These are phyloP conservation scores for Cephus spinipes DNA, from an alignment of 2,888 invertebrate genomes.

Conservation along the genomic window DNA sequence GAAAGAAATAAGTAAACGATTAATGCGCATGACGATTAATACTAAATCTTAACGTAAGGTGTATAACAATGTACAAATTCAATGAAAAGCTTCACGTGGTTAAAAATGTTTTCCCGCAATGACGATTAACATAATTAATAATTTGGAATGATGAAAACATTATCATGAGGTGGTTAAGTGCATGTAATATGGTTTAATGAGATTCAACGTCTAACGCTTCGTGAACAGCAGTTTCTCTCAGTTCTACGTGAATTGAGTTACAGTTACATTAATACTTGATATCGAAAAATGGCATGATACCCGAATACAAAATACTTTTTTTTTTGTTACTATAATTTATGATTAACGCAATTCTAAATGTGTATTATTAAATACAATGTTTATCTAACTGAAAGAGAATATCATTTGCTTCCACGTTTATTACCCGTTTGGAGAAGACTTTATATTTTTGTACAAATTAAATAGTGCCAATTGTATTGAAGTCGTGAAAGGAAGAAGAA, in stretches of 20 bases:
- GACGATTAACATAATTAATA: constrained; percentile 19
- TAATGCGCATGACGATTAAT: constrained; percentile 44
- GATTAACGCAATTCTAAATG: constrained; percentile 29
- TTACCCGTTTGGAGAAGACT: not conserved
- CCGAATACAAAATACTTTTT: constrained; percentile 47
- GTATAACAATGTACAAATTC: constrained; percentile 51
- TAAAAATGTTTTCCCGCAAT: constrained; percentile 7
- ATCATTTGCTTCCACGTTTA: not conserved
- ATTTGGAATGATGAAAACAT: constrained; percentile 44
- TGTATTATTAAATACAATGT: constrained; percentile 38
- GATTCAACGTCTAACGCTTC: constrained; percentile 43
- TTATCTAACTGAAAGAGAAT: constrained; percentile 9
- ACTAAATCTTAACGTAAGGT: constrained; percentile 42
- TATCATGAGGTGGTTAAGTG: constrained; percentile 37
- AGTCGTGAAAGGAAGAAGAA: not conserved
- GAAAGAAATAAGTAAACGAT: constrained; percentile 26
- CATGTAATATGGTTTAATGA: constrained; percentile 37
- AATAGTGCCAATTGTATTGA: not conserved
- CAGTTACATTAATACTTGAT: constrained; percentile 22
- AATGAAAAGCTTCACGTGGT: constrained; percentile 12
- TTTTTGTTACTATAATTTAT: constrained; percentile 19
- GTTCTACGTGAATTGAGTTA: constrained; percentile 17
- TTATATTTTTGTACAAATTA: not conserved
- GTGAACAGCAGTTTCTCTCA: constrained; percentile 21
- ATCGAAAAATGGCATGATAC: constrained; percentile 37